These are phyloP conservation scores for Zygothrica quintamaculata DNA, from an alignment of 2,888 invertebrate genomes.

Conservation along the genomic window DNA sequence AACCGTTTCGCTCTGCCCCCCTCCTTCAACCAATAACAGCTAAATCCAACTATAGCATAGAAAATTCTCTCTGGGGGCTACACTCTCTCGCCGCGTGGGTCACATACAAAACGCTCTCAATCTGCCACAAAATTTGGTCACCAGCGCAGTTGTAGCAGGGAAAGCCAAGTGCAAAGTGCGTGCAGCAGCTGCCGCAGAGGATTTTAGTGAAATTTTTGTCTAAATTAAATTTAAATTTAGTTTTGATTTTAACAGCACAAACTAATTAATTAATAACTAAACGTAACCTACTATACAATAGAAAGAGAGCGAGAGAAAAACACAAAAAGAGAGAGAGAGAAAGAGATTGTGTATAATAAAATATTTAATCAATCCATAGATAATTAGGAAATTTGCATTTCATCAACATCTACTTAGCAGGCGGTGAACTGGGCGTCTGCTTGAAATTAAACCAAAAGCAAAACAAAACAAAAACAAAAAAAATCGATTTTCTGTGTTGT, in stretches of 20 bases:
- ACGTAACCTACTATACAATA: no score
- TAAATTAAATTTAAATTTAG: constrained; percentile 61
- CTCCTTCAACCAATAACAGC: constrained; percentile 16
- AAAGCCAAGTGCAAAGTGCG: constrained; percentile 55
- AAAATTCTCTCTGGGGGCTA: constrained; percentile 48
- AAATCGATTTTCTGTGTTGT: constrained; percentile 47
- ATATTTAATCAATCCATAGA: constrained; percentile 17
- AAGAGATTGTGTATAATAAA: neutral
- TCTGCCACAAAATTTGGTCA: constrained; percentile 8
- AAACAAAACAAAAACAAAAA: constrained; percentile 20
- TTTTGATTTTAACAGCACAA: constrained; percentile 46
- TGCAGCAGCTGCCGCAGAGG: constrained; percentile 56
- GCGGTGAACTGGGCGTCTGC: constrained; percentile 10
- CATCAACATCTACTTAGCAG: constrained; percentile 29
- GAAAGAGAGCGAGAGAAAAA: no score
- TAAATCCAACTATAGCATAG: no score
- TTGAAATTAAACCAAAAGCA: constrained; percentile 5
- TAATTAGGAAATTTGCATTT: no score
- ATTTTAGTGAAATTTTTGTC: constrained; percentile 54
- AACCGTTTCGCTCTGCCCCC: constrained; percentile 55
- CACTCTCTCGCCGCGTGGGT: constrained; percentile 34
- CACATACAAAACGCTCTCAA: constrained; percentile 9
- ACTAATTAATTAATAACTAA: no score
- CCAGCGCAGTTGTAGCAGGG: constrained; percentile 51
- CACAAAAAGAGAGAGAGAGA: neutral